Evolutionary conservation across 2,797 vertebrate genomes (phyloP), one percentile per base, ranked within the genome.

Genomic region (Clamator glandarius): DNA sequence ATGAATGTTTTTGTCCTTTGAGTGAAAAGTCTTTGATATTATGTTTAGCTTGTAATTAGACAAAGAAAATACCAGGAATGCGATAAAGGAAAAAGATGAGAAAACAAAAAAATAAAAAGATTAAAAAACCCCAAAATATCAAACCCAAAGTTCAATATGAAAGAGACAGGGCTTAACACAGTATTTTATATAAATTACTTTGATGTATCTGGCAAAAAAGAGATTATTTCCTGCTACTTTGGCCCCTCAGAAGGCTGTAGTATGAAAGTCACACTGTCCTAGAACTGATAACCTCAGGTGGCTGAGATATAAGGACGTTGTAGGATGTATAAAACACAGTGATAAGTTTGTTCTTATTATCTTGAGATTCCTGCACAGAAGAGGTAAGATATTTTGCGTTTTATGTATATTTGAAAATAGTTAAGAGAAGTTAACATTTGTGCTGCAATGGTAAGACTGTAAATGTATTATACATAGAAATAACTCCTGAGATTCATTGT

Each of bases 301-400:
- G 8, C 25, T 12, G 29, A 70, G 9, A 4, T 59, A 46, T 42
- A 84, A 81, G 62, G 8, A 28, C 8, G 16, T 21, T 0, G 0
- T 12, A 23, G 4, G 18, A 72, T 33, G 33, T 84, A 39, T 42
- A 70, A 39, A 6, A 54, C 3, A n/a, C 2, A 16, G 2, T 42
- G 23, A 4, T 35, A 70, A 82, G 57, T 10, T 87, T 79, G 7
- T 57, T 54, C 33, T 48, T 76, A 50, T 23, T 62, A 6, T 35
- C 33, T 63, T 48, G 78, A 52, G 8, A n/a, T 39, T 63, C n/a
- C 44, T 74, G 42, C 82, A 57, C 9, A 78, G 35, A 73, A 15
- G 67, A 63, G 2, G 5, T 7, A 72, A 50, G 48, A 59, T 63
- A 80, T 76, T 91, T 78, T 79, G 29, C 15, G n/a, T 13, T 64